Evolutionary conservation across 2,113 vertebrate species (phyloP).

Genomic region (Egretta garzetta): DNA sequence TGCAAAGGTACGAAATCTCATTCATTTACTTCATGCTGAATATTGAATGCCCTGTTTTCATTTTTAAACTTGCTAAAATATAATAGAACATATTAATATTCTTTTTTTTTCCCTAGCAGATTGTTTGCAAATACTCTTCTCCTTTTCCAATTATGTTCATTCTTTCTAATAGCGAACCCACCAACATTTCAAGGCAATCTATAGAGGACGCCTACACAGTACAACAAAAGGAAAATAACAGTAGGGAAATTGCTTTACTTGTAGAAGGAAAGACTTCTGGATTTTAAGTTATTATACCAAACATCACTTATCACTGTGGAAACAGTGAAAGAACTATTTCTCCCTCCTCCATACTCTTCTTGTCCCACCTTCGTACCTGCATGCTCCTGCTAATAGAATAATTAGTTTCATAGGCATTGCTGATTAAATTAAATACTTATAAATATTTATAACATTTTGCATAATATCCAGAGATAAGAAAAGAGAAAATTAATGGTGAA

Average conservation of each 20-base stretch:
- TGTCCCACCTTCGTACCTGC: not conserved
- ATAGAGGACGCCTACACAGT: not conserved
- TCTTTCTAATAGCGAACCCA: not conserved
- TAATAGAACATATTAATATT: not conserved
- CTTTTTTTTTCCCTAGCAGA: not conserved
- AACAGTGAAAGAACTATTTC: not conserved
- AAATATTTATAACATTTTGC: conserved; percentile 53
- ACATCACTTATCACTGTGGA: not conserved
- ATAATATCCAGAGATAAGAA: conserved; percentile 4
- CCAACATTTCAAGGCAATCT: not conserved
- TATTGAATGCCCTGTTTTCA: not conserved
- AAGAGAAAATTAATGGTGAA: conserved; percentile 5
- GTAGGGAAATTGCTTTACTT: not conserved
- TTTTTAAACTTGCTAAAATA: not conserved
- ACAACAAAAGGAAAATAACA: not conserved
- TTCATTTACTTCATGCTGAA: not conserved
- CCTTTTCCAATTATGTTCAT: not conserved
- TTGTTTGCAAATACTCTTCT: not conserved
- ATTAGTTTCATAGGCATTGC: conserved; percentile 40
- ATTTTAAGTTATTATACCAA: not conserved
- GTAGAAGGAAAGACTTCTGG: not conserved
- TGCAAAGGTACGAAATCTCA: not conserved
- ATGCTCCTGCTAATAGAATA: not conserved
- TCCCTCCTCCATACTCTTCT: not conserved
- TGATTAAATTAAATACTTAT: conserved; percentile 55